Conservation (phyloP, 2,113 vertebrate species). For the Sorex fumeus region DNA sequence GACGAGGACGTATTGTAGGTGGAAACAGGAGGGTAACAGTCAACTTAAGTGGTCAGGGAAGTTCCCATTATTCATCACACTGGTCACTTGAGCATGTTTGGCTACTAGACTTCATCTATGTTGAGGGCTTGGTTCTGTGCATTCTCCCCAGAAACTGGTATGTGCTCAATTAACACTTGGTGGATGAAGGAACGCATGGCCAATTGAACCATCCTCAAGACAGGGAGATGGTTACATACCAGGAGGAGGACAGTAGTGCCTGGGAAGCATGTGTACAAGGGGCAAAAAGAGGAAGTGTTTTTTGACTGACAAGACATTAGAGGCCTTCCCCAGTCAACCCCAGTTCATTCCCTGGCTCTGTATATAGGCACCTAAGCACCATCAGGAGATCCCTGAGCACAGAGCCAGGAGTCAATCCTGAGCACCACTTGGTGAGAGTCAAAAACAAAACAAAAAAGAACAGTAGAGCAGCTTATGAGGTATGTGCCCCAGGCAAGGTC, state of each 20-base stretch:
- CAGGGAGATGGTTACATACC: not conserved
- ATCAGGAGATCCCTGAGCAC: too few relatives aligned
- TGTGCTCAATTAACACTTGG: not conserved
- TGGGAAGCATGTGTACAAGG: not conserved
- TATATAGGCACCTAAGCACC: too few relatives aligned
- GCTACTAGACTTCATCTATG: not conserved
- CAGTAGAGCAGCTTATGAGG: too few relatives aligned
- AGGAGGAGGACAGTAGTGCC: not conserved
- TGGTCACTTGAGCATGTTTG: not conserved
- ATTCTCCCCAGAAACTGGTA: not conserved
- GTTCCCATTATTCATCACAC: not conserved
- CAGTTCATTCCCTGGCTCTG: too few relatives aligned
- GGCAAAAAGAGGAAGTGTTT: not conserved
- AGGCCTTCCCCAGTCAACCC: too few relatives aligned
- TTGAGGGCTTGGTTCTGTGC: not conserved
- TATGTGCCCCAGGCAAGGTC: not conserved
- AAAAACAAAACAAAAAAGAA: too few relatives aligned
- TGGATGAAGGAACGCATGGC: not conserved
- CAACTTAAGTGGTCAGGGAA: not conserved
- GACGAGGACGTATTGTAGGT: not conserved
- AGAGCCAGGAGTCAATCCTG: too few relatives aligned
- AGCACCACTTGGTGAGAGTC: too few relatives aligned
- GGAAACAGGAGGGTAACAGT: not conserved
- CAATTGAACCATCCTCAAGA: not conserved
- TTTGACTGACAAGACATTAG: not conserved